Evolutionary conservation across 2,113 vertebrate genomes (phyloP).

Genomic region (Girardinichthys multiradiatus): DNA sequence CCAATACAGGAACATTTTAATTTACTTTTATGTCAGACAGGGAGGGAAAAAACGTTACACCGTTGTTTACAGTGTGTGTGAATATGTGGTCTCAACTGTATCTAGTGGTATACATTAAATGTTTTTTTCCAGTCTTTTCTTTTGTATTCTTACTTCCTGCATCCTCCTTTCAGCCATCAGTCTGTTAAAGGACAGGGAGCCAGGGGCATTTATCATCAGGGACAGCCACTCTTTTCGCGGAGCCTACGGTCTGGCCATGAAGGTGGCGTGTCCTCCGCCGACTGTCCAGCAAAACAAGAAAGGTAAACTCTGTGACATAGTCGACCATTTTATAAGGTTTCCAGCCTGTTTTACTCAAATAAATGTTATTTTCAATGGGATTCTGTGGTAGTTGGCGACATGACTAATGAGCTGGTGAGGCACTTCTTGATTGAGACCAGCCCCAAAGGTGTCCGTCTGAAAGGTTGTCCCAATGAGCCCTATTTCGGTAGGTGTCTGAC

Average conservation of each 20-base stretch:
- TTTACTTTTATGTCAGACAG: too few species aligned
- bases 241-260: constrained; percentile 96
- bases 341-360: background rate
- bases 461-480: constrained; percentile 95
- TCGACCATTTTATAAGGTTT: too few species aligned
- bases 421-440: constrained; percentile 98
- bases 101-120: background rate
- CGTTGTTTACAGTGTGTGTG: too few species aligned
- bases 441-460: constrained; percentile 93
- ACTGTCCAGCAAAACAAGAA: constrained; percentile 93
- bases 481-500: constrained; percentile 87
- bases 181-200: constrained; percentile 92
- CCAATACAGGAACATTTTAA: too few species aligned
- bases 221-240: constrained; percentile 98
- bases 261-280: constrained; percentile 95
- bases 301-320: constrained; percentile 75
- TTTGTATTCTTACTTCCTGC: background rate
- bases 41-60: too few species aligned
- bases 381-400: constrained; percentile 78
- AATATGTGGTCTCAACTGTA: background rate
- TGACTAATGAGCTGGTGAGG: constrained; percentile 91
- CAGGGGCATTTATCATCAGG: constrained; percentile 93
- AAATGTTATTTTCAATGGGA: background rate
- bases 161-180: constrained; percentile 84
- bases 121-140: background rate